Percentiles rank a stretch among this genome's conserved stretches.
These are phyloP conservation scores for Tauraco hartlaubi DNA, from an alignment of 2,797 vertebrate species.

Conservation along the genomic window DNA sequence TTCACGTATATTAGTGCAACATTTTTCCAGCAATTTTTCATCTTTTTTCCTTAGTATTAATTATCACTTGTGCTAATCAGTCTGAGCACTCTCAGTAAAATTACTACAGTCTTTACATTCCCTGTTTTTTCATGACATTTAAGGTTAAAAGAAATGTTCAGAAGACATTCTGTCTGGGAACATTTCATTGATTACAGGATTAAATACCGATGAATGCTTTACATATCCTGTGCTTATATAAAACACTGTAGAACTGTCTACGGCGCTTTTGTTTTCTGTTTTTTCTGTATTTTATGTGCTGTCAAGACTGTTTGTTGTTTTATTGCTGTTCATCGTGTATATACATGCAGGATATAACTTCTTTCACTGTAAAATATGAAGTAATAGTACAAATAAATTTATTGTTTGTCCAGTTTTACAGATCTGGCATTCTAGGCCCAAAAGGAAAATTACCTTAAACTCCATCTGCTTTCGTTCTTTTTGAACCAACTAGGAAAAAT, in stretches of 20 bases:
- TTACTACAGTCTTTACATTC: neutral
- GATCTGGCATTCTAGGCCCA: neutral
- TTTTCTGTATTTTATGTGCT: neutral
- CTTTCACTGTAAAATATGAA: neutral
- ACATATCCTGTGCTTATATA: neutral
- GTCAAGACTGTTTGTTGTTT: neutral
- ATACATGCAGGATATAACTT: neutral
- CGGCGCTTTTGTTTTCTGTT: fast-evolving
- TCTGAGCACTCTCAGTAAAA: neutral
- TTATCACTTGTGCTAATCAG: neutral
- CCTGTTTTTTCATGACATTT: neutral
- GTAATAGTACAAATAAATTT: neutral
- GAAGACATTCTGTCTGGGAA: neutral
- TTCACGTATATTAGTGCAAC: neutral
- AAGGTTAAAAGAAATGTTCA: neutral
- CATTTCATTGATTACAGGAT: neutral
- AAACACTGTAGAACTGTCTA: neutral
- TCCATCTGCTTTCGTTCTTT: neutral
- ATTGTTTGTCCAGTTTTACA: neutral
- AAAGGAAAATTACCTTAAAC: neutral
- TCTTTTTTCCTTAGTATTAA: neutral
- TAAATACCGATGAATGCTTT: neutral
- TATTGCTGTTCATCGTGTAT: neutral
- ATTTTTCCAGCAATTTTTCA: neutral
- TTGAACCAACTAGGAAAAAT: neutral